These are phyloP conservation scores for Gerris lacustris DNA, from an alignment of 2,888 invertebrate species.

Conservation along the genomic window DNA sequence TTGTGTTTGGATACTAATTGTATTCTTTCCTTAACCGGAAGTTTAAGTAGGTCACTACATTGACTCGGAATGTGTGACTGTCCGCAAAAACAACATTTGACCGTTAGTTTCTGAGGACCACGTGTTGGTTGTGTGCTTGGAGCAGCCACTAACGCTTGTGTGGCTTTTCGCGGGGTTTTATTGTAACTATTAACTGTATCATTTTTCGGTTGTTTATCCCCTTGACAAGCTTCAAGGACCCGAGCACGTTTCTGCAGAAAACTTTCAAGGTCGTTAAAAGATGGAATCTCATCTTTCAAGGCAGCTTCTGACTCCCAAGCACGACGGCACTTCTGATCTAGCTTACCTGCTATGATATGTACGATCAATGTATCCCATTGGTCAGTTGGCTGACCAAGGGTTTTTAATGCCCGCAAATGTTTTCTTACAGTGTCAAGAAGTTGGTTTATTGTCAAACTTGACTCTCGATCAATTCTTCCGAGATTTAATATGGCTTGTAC, in stretches of 20 bases:
- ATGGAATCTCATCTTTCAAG: background rate
- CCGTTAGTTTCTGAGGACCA: background rate
- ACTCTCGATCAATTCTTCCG: background rate
- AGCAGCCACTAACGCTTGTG: background rate
- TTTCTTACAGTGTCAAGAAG: slow-evolving; percentile 3
- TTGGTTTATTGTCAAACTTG: background rate
- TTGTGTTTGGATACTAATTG: background rate
- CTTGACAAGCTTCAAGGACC: slow-evolving; percentile 9
- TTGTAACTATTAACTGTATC: background rate
- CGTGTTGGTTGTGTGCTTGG: background rate
- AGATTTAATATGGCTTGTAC: background rate
- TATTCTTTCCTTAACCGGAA: background rate
- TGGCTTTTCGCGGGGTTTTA: background rate
- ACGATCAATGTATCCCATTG: slow-evolving; percentile 6
- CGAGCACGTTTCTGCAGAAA: slow-evolving; percentile 8
- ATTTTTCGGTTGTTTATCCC: background rate
- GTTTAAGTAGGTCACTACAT: background rate
- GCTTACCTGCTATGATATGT: slow-evolving; percentile 7
- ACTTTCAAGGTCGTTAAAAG: background rate
- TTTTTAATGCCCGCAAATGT: slow-evolving; percentile 8
- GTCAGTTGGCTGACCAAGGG: background rate
- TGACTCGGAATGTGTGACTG: background rate
- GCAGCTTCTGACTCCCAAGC: slow-evolving; percentile 10
- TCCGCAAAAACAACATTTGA: background rate
- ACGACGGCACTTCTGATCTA: background rate